Percentiles rank a stretch among this genome's conserved stretches.
Conservation (phyloP, 2,113 vertebrate species). For the Cromileptes altivelis region DNA sequence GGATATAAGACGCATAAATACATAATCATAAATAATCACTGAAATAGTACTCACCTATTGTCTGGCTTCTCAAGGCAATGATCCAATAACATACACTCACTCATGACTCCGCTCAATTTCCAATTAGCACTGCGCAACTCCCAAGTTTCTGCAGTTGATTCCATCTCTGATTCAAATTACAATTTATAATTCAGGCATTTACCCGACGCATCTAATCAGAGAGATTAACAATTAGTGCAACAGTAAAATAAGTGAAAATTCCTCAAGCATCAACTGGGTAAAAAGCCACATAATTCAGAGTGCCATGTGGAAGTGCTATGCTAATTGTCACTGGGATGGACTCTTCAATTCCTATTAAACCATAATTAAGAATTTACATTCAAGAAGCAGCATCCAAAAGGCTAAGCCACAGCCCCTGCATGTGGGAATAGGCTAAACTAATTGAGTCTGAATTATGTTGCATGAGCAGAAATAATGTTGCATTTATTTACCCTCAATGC, state of each 20-base stretch:
- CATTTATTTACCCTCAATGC: slow-evolving; percentile 45
- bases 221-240: slow-evolving; percentile 52
- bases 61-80: slow-evolving; percentile 42
- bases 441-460: slow-evolving; percentile 50
- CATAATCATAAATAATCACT: slow-evolving; percentile 40
- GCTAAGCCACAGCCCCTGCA: slow-evolving; percentile 32
- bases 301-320: slow-evolving; percentile 31
- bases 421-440: slow-evolving; percentile 51
- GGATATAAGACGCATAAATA: slow-evolving; percentile 2
- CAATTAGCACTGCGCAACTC: slow-evolving; percentile 48
- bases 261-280: slow-evolving; percentile 54
- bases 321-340: slow-evolving; percentile 58
- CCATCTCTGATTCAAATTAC: slow-evolving; percentile 57
- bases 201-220: slow-evolving; percentile 50
- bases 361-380: slow-evolving; percentile 60
- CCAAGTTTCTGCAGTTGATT: slow-evolving; percentile 53
- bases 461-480: slow-evolving; percentile 25
- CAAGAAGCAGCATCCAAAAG: slow-evolving; percentile 33
- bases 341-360: slow-evolving; percentile 65
- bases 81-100: slow-evolving; percentile 34
- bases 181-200: slow-evolving; percentile 54
- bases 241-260: slow-evolving; percentile 59
- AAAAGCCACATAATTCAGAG: slow-evolving; percentile 52
- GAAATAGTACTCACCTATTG: slow-evolving; percentile 33
- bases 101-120: slow-evolving; percentile 32